Conservation (phyloP, 2,113 vertebrate genomes). For the Bettongia penicillata region DNA sequence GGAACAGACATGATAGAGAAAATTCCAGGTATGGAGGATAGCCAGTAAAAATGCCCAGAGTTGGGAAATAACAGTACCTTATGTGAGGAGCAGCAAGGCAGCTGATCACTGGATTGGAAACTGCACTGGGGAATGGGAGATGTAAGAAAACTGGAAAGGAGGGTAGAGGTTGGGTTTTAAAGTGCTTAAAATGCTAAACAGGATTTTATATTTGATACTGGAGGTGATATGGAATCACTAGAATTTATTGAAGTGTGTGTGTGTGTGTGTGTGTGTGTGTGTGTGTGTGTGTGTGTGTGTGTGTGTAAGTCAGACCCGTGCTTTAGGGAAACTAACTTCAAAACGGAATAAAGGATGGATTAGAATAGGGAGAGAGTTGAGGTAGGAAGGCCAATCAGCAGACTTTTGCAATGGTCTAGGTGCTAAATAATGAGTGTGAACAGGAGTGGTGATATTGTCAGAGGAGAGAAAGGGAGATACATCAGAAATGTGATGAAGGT, state of each 20-base stretch:
- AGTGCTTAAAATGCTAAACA: background rate
- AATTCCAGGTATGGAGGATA: background rate
- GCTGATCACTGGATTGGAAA: background rate
- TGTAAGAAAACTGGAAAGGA: background rate
- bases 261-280: background rate
- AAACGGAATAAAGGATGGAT: background rate
- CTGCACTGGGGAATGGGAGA: background rate
- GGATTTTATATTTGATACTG: background rate
- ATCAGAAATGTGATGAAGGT: background rate
- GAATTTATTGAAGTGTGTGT: background rate
- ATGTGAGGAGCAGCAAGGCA: background rate
- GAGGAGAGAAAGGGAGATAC: background rate
- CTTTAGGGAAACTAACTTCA: background rate
- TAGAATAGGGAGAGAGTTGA: background rate
- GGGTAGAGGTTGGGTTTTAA: background rate
- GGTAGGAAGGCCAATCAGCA: background rate
- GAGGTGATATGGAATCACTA: background rate
- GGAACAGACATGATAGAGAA: background rate
- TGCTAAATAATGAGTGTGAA: background rate
- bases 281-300: background rate
- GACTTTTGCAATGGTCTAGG: background rate
- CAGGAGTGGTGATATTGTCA: background rate
- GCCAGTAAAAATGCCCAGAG: background rate
- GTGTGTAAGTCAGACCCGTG: background rate
- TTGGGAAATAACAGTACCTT: background rate